Percentiles rank a stretch among this genome's conserved stretches.
These are phyloP conservation scores for Spicauda simplicius DNA, from an alignment of 2,888 invertebrate species.

Conservation along the genomic window DNA sequence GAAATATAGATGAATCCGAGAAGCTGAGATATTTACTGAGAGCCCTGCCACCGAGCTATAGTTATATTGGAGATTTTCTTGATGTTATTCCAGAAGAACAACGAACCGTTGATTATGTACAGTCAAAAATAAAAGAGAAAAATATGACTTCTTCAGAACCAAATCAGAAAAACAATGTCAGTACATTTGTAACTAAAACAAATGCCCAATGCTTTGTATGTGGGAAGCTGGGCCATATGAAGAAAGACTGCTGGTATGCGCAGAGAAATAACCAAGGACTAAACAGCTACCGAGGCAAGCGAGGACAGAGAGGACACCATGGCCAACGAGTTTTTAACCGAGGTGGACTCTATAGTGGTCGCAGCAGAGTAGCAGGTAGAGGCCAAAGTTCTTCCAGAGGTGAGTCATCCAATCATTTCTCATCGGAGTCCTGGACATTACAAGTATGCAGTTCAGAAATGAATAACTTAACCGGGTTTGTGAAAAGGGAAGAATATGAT, in stretches of 20 bases:
- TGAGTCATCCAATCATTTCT: too few relatives aligned
- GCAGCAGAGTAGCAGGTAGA: too few relatives aligned
- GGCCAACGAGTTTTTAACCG: constrained; percentile 38
- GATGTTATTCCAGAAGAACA: not conserved
- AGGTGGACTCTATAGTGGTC: too few relatives aligned
- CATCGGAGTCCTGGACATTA: too few relatives aligned
- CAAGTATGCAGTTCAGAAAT: constrained; percentile 43
- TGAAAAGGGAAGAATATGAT: constrained; percentile 32
- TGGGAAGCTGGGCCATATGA: constrained; percentile 43
- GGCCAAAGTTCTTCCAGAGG: too few relatives aligned
- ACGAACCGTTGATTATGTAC: not conserved
- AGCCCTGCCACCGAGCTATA: not conserved
- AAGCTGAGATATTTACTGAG: too few relatives aligned
- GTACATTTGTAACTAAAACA: constrained; percentile 24
- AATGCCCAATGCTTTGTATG: too few relatives aligned
- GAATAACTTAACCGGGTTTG: constrained; percentile 40
- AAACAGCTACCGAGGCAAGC: constrained; percentile 10
- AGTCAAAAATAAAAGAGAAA: not conserved
- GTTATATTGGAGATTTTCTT: not conserved
- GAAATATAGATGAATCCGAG: too few relatives aligned
- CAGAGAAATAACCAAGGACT: constrained; percentile 41
- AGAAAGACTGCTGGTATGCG: constrained; percentile 36
- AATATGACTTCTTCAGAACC: not conserved
- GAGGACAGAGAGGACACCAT: constrained; percentile 36
- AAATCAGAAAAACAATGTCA: not conserved